phyloP scores from a whole-genome alignment of 2,113 vertebrate species.

The Okapia johnstoni region DNA sequence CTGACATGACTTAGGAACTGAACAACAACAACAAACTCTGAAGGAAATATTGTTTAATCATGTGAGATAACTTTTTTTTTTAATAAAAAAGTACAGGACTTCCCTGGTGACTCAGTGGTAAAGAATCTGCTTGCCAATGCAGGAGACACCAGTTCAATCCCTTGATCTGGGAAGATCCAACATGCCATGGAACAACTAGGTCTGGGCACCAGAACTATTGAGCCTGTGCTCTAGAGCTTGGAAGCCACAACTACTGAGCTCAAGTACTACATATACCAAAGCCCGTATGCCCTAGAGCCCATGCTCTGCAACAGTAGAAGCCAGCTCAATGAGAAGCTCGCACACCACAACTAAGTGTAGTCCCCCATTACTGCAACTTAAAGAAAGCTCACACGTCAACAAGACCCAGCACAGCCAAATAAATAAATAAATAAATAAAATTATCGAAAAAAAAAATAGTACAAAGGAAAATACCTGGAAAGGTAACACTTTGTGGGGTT shows the following conservation, averaged over 20 bases:
- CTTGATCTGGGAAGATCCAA: neutral
- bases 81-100: neutral
- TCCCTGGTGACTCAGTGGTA: neutral
- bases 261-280: neutral
- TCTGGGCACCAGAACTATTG: neutral
- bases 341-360: neutral
- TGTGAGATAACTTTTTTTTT: neutral
- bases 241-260: neutral
- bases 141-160: neutral
- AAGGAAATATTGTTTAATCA: neutral
- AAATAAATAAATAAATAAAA: neutral
- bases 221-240: neutral
- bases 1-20: fast-evolving
- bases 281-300: neutral
- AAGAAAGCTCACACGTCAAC: neutral
- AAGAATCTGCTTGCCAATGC: neutral
- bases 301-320: neutral
- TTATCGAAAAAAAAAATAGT: neutral
- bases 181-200: fast-evolving
- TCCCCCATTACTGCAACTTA: neutral
- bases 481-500: neutral
- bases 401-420: neutral
- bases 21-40: neutral
- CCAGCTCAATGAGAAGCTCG: neutral
- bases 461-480: neutral